Conservation (phyloP, 2,797 vertebrate species). For the Yasuhikotakia modesta region DNA sequence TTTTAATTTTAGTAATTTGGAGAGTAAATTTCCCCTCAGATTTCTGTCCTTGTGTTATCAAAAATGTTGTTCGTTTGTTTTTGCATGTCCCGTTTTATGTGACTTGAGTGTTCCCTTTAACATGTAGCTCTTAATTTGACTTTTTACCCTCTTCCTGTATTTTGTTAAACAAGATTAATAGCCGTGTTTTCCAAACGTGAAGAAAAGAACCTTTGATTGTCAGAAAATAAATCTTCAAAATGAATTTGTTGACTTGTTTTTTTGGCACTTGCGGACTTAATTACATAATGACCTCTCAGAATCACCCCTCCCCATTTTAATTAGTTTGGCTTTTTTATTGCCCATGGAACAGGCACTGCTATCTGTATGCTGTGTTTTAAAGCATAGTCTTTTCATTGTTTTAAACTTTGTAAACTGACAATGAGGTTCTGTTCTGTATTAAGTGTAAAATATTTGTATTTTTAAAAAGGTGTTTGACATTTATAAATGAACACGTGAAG, state of each 20-base stretch:
- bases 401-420: too few species aligned
- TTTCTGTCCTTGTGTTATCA: neutral
- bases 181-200: slow-evolving; percentile 53
- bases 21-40: neutral
- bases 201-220: slow-evolving; percentile 39
- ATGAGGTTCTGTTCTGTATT: too few species aligned
- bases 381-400: neutral
- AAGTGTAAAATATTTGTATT: too few species aligned
- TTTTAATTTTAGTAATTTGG: neutral
- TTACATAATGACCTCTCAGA: neutral
- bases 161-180: slow-evolving; percentile 31
- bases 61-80: slow-evolving; percentile 21
- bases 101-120: slow-evolving; percentile 29
- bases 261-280: neutral
- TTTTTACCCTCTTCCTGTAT: slow-evolving; percentile 20
- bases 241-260: slow-evolving; percentile 23
- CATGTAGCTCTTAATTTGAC: slow-evolving; percentile 45
- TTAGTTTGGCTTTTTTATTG: slow-evolving; percentile 18
- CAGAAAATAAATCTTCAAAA: slow-evolving; percentile 48
- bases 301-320: slow-evolving; percentile 9
- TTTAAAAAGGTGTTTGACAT: too few species aligned
- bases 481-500: too few species aligned
- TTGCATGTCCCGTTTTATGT: slow-evolving; percentile 21
- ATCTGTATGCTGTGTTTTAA: neutral
- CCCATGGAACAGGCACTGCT: neutral